These are phyloP conservation scores for Hybognathus amarus DNA, from an alignment of 2,797 vertebrate genomes.

Conservation along the genomic window DNA sequence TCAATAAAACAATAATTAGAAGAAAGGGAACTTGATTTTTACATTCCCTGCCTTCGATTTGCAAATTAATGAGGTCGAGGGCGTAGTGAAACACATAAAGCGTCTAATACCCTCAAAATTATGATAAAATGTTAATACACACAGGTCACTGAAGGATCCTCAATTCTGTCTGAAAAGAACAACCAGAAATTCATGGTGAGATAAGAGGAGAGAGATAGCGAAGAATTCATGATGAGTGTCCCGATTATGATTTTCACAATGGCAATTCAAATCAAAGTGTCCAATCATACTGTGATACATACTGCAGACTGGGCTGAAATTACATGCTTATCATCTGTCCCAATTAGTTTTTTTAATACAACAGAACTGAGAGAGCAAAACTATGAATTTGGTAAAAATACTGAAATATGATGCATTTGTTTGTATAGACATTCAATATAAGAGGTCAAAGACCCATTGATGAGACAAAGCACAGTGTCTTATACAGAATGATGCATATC, in stretches of 20 bases:
- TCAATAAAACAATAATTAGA: constrained; percentile 40
- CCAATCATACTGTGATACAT: not conserved
- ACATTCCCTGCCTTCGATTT: constrained; percentile 55
- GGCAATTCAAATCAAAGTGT: constrained; percentile 15
- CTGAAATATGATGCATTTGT: no score
- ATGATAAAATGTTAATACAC: not conserved
- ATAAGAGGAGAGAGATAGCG: not conserved
- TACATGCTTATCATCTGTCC: not conserved
- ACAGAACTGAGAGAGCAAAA: not conserved
- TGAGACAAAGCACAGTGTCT: no score
- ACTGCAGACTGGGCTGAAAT: constrained; percentile 6
- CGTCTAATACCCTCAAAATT: constrained; percentile 51
- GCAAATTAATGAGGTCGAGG: constrained; percentile 59
- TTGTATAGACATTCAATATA: no score
- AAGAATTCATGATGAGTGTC: not conserved
- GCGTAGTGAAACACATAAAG: constrained; percentile 45
- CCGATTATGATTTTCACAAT: not conserved
- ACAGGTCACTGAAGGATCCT: constrained; percentile 1
- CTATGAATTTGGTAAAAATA: no score
- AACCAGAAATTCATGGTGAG: constrained; percentile 3
- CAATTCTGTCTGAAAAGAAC: constrained; percentile 7
- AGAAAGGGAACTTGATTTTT: constrained; percentile 39
- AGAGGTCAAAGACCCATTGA: no score
- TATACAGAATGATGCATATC: no score
- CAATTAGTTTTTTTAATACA: not conserved